Evolutionary conservation across 2,888 invertebrate genomes (phyloP), one percentile per base, ranked within the genome.

Genomic region (Drosophila quinaria): DNA sequence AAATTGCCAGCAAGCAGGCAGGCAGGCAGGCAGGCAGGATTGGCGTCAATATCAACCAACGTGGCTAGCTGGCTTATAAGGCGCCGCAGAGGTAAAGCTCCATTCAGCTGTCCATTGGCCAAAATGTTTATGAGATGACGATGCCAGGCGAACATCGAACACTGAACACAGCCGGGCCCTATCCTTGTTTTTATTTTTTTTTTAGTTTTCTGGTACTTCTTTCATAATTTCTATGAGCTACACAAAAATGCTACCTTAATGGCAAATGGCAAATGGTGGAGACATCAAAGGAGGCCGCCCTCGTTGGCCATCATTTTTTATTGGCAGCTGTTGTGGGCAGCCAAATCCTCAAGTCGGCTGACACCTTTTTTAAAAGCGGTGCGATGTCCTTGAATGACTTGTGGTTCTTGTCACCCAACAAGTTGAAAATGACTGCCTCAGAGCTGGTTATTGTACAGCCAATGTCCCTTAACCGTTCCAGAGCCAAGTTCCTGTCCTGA

Each of bases 361-460:
- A 92, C 25, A 93, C 93, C 0, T 86, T 81, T n/a, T 82, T 94
- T 35, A 96, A 94, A 4, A 97, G 92, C 72, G 94, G 93, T 42
- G 96, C 94, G 13, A 97, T 93, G 55, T 94, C 94, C 82, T 95
- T 95, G 90, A 97, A 97, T 33, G 95, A 94, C 1, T 96, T 95
- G 91, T 97, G 95, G 25, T 95, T 94, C 87, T 97, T 95, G 90
- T 96, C 95, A 15, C 93, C 94, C 63, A 97, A 77, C 13, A 97
- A 92, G 91, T 96, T 96, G 87, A 97, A 96, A 19, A 97, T 94
- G 0, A 97, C 94, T 77, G 95, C 96, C 90, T 97, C 97, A 25
- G 95, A 94, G 0, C 96, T 97, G 9, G 96, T 95, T 52, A 97
- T 94, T 74, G 95, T 94, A 80, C 96, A 97, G n/a, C 97, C 97